These are phyloP conservation scores for Ornithoptera priamus DNA, from an alignment of 2,888 invertebrate species.

Conservation along the genomic window DNA sequence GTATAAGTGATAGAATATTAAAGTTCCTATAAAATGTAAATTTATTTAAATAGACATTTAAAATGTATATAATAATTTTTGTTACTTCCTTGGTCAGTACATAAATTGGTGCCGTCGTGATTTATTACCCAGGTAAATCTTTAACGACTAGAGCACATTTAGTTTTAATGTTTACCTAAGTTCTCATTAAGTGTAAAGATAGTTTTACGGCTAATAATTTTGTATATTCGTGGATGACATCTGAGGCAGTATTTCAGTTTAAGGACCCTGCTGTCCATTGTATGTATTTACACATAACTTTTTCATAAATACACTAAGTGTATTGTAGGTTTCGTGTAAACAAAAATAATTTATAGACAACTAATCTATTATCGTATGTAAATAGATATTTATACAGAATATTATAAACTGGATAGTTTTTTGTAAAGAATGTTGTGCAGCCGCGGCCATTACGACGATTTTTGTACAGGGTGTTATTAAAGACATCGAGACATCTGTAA, in stretches of 20 bases:
- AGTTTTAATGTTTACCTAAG: slow-evolving; percentile 19
- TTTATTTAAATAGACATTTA: slow-evolving; percentile 32
- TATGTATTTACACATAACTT: slow-evolving; percentile 42
- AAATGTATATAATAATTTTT: slow-evolving; percentile 33
- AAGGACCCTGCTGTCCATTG: slow-evolving; percentile 44
- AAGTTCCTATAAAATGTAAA: slow-evolving; percentile 39
- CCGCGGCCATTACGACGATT: too few species aligned
- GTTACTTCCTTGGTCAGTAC: slow-evolving; percentile 50
- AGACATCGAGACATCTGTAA: too few species aligned
- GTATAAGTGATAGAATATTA: slow-evolving; percentile 38
- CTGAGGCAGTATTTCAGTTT: slow-evolving; percentile 76
- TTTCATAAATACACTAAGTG: slow-evolving; percentile 37
- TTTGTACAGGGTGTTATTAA: too few species aligned
- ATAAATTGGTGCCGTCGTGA: slow-evolving; percentile 27
- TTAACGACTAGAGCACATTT: slow-evolving; percentile 20
- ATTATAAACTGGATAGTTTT: neutral
- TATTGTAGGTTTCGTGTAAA: slow-evolving; percentile 31
- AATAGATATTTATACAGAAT: neutral
- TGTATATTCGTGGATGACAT: slow-evolving; percentile 71
- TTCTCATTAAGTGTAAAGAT: slow-evolving; percentile 35
- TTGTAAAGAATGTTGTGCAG: neutral
- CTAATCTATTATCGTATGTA: neutral
- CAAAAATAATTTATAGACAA: slow-evolving; percentile 12
- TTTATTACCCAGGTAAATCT: slow-evolving; percentile 31
- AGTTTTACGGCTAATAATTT: slow-evolving; percentile 33